Evolutionary conservation across 2,113 vertebrate species (phyloP), one percentile per base, ranked within the genome.

Genomic region (Bungarus multicinctus): DNA sequence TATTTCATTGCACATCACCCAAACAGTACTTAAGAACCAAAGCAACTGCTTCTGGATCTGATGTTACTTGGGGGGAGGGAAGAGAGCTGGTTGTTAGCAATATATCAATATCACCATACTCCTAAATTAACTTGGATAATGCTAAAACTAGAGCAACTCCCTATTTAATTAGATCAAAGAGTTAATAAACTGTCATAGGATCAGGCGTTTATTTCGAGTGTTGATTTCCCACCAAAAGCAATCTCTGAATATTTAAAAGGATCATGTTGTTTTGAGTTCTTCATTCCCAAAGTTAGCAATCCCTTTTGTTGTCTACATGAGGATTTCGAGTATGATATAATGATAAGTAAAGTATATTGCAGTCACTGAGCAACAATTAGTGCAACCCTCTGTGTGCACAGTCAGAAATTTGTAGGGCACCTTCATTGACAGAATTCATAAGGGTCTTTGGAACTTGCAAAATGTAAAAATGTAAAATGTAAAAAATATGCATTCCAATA

Each of bases 321-420:
- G 89, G 93, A 93, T 39, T 95, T 95, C 93, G 90, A 91, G 90
- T 91, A 57, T 53, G 3, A 93, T 87, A 93, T 54, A 91, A 93
- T 60, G 92, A 93, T 55, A 91, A 86, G 92, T 94, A 94, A 60
- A 92, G 57, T 90, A 93, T 10, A 93, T 9, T 85, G 91, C 89
- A 94, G 95, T 96, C 95, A 95, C 95, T 96, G 95, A 97, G 95
- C 96, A 97, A 97, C 96, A 69, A 93, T 85, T n/a, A 60, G 89
- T 50, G 47, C 47, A 50, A 50, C 47, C 34, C 7, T 34, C 18
- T 81, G 18, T 43, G 34, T 81, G 18, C n/a, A 81, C 43, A 81
- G 9, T 81, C 34, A 81, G 74, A 81, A 43, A 81, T 81, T 23
- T 43, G 74, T 34, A 43, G 74, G 74, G 74, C 69, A 10, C 7